Conservation (phyloP, 2,888 invertebrate species). For the Prenolepis imparis region DNA sequence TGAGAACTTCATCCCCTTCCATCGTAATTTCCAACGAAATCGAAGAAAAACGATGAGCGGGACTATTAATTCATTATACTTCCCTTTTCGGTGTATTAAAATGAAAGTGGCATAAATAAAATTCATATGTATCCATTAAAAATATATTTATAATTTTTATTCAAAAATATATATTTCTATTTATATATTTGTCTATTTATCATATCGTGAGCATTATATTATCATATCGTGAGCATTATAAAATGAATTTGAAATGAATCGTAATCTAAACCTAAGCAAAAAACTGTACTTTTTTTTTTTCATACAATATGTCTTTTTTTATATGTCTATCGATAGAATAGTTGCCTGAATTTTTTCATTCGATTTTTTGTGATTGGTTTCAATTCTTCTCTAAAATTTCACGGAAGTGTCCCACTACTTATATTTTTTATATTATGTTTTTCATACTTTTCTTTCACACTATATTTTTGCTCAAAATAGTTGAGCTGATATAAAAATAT, state of each 20-base stretch:
- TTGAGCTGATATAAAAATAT: background rate
- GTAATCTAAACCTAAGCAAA: background rate
- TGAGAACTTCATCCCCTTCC: constrained; percentile 17
- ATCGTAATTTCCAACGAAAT: background rate
- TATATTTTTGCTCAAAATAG: constrained; percentile 3
- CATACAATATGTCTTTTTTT: background rate
- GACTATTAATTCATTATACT: background rate
- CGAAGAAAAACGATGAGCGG: background rate
- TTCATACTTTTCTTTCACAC: background rate
- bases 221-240: background rate
- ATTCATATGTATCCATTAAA: constrained; percentile 28
- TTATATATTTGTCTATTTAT: too few species aligned
- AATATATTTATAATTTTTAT: background rate
- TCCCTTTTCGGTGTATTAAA: background rate
- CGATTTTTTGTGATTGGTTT: constrained; percentile 8
- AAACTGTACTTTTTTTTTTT: background rate
- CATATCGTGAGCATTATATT: background rate
- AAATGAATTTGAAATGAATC: background rate
- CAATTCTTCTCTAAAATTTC: constrained; percentile 16
- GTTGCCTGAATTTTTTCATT: constrained; percentile 12
- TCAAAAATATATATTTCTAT: constrained; percentile 20
- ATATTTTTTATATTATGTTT: background rate
- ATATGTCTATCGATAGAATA: background rate
- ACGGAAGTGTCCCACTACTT: background rate
- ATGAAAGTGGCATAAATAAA: background rate